phyloP scores from a whole-genome alignment of 2,797 vertebrate species.

The Clarias laeviceps region DNA sequence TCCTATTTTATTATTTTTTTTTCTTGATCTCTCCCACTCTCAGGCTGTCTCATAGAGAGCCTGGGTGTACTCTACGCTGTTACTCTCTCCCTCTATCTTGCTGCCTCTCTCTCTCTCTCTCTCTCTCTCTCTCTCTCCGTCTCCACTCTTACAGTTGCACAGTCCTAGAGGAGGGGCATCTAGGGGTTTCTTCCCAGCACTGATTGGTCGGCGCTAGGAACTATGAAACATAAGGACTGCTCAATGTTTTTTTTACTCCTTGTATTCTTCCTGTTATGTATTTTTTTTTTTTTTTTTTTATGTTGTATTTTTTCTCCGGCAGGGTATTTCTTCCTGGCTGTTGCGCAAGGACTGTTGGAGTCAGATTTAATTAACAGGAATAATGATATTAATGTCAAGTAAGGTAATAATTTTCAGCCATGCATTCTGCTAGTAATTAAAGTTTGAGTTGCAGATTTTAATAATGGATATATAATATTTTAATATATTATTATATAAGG shows the following conservation, averaged over 20 bases:
- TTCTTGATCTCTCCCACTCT: conserved; percentile 16
- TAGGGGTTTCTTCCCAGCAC: conserved; percentile 47
- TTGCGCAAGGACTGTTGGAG: conserved; percentile 44
- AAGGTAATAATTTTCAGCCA: not conserved
- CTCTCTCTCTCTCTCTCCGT: conserved; percentile 13
- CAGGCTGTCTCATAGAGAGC: conserved; percentile 32
- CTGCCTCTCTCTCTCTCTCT: conserved; percentile 19
- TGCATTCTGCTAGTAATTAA: conserved; percentile 9
- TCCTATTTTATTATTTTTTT: conserved; percentile 12
- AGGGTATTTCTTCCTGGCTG: conserved; percentile 15
- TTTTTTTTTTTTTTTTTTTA: conserved; percentile 22
- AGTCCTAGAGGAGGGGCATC: conserved; percentile 55
- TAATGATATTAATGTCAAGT: conserved; percentile 8
- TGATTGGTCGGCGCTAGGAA: conserved; percentile 62
- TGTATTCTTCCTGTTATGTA: conserved; percentile 34
- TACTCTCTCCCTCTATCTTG: conserved; percentile 23
- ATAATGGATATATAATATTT: not conserved
- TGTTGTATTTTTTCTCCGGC: conserved; percentile 5
- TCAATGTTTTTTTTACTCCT: conserved; percentile 17
- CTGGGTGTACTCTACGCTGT: conserved; percentile 33
- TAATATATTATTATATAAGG: conserved; percentile 32
- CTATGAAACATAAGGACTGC: conserved; percentile 62
- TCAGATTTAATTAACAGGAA: conserved; percentile 26
- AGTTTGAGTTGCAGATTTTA: not conserved
- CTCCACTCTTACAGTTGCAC: conserved; percentile 56